Base-by-base conservation (phyloP, 2,888 invertebrate species). In the Crepidodera aurea region DNA sequence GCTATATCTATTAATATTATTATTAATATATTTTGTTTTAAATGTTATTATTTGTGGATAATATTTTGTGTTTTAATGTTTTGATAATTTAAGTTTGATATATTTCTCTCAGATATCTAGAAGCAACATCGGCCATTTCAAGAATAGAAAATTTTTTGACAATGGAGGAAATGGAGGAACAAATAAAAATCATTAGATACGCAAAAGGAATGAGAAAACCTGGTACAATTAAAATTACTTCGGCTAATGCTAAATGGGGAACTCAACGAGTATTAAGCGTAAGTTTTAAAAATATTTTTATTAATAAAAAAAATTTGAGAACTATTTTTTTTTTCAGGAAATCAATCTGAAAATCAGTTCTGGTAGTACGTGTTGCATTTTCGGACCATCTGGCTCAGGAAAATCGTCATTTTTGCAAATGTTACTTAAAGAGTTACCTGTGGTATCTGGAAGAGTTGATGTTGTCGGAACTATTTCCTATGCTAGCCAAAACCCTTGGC, bases 401-500 rank as follows among this genome's bases (percentile, higher is more conserved):
- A 90, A 94, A 85, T 86, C 85, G 60, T 87, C 89, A 0, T 77
- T 90, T 7, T 80, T 90, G 13, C 88, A 89, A 77, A 80, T 90
- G 64, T 82, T 94, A 13, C 81, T 94, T 59, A 88, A 88, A 15
- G 94, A 94, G 79, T 78, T 93, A 13, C 85, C 86, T 0, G 81
- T 87, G 4, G 79, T 81, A 1, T 78, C 82, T 12, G 93, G 94
- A 0, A 83, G 82, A 0, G 73, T 92, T 46, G 77, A 83, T 1
- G 78, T 91, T 12, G 83, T 83, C 1, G 93, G 93, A 2, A 80
- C 79, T 0, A 71, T 89, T 10, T 83, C 88, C 0, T 94, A 91
- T 76, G 89, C 90, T 1, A 87, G 91, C 54, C 92, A 93, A 81
- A 90, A 92, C 70, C 88, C 94, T 0, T 94, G 94, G 93, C 79